These are phyloP conservation scores for Heteronetta atricapilla DNA, from an alignment of 2,113 vertebrate species.

Conservation along the genomic window DNA sequence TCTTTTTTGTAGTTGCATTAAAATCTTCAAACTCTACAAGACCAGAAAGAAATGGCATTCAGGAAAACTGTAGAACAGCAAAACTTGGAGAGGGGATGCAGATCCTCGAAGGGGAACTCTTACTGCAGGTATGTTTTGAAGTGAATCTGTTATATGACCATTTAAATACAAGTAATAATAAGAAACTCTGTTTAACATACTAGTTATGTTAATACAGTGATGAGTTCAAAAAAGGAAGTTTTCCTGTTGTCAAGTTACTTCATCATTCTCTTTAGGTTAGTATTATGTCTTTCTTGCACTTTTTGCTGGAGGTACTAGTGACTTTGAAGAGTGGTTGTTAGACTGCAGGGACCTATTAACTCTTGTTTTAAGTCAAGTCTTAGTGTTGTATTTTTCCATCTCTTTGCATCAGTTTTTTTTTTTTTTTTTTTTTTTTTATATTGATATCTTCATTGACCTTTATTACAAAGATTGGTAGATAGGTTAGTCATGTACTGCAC, in stretches of 20 bases:
- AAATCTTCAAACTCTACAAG: constrained; percentile 67
- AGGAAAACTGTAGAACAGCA: constrained; percentile 57
- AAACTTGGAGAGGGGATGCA: constrained; percentile 63
- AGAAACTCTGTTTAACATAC: neutral
- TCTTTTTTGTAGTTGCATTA: constrained; percentile 74
- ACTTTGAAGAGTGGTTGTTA: neutral
- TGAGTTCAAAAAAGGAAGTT: neutral
- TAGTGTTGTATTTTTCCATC: neutral
- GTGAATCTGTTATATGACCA: neutral
- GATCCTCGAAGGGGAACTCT: constrained; percentile 81
- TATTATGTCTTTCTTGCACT: neutral
- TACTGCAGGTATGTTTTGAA: constrained; percentile 78
- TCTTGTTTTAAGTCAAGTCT: neutral
- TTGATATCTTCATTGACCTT: neutral
- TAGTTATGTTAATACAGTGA: neutral
- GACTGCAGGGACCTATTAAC: neutral
- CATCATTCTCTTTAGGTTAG: neutral
- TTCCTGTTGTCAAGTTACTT: neutral
- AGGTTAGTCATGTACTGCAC: neutral
- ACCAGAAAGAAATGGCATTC: constrained; percentile 71
- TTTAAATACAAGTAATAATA: neutral
- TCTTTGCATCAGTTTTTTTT: neutral
- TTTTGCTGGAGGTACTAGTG: neutral
- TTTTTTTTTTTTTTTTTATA: neutral
- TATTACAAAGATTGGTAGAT: neutral